Conservation (phyloP, 2,888 invertebrate species). For the Tillus elongatus region DNA sequence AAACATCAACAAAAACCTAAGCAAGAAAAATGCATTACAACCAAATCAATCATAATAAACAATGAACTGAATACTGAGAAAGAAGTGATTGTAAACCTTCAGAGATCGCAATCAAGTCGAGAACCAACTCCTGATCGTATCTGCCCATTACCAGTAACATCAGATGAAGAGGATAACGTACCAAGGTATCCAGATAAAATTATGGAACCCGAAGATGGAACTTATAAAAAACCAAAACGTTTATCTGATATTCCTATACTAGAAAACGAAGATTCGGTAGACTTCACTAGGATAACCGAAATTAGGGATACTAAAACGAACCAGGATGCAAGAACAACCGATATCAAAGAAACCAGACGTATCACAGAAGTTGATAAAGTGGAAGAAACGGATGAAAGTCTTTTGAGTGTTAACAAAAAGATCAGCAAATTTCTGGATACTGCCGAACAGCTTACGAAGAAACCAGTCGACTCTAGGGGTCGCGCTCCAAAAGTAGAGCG, state of each 20-base stretch:
- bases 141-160: slow-evolving; percentile 56
- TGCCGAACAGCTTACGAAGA: slow-evolving; percentile 35
- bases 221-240: slow-evolving; percentile 34
- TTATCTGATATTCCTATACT: slow-evolving; percentile 46
- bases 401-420: slow-evolving; percentile 51
- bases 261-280: slow-evolving; percentile 54
- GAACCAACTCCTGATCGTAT: slow-evolving; percentile 67
- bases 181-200: slow-evolving; percentile 67
- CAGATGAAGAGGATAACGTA: slow-evolving; percentile 49
- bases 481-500: slow-evolving; percentile 36
- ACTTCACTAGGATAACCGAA: slow-evolving; percentile 39
- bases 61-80: slow-evolving; percentile 41
- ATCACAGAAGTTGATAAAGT: slow-evolving; percentile 37
- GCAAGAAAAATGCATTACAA: slow-evolving; percentile 43
- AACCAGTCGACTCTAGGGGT: slow-evolving; percentile 28
- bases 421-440: slow-evolving; percentile 39
- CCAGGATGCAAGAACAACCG: too few species aligned
- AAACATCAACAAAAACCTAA: slow-evolving; percentile 22
- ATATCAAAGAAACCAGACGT: slow-evolving; percentile 15
- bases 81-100: slow-evolving; percentile 58
- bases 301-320: too few species aligned
- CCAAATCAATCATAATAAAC: slow-evolving; percentile 44
- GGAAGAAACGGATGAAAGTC: slow-evolving; percentile 44
- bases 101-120: slow-evolving; percentile 64
- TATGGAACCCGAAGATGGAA: slow-evolving; percentile 63